Percentiles rank a stretch among this genome's conserved stretches.
Conservation (phyloP, 2,113 vertebrate genomes). For the Pelecanus crispus region DNA sequence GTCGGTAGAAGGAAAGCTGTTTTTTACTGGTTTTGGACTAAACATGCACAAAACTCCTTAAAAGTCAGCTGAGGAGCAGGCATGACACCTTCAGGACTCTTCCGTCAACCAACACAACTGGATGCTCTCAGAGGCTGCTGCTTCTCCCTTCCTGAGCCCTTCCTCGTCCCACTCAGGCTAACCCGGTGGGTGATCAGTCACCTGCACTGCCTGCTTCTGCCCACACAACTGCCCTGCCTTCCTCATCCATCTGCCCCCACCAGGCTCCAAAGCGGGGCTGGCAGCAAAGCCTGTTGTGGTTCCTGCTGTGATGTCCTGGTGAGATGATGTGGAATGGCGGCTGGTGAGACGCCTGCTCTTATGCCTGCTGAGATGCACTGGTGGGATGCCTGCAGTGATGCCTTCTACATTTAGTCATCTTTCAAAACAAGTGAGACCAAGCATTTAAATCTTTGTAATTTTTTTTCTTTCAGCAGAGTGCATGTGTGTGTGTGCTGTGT, state of each 20-base stretch:
- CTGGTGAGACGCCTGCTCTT: neutral
- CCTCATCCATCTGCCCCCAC: rapidly evolving
- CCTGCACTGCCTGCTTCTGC: neutral
- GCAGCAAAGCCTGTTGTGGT: neutral
- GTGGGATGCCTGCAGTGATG: neutral
- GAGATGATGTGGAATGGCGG: neutral
- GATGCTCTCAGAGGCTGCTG: neutral
- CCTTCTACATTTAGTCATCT: neutral
- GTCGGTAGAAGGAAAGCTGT: neutral
- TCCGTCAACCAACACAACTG: neutral
- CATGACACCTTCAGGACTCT: neutral
- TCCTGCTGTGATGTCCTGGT: neutral
- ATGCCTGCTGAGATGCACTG: neutral
- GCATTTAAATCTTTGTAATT: neutral
- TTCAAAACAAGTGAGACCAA: neutral
- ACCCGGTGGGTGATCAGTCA: too few relatives aligned
- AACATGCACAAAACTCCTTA: neutral
- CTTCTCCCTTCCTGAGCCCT: neutral
- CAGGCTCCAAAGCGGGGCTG: neutral
- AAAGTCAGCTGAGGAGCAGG: neutral
- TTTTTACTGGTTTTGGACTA: neutral
- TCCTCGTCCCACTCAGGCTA: neutral
- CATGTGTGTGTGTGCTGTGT: neutral
- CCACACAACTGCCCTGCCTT: rapidly evolving
- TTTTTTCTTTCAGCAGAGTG: neutral